Percentiles rank a stretch among this genome's conserved stretches.
These are phyloP conservation scores for Polydrusus tereticollis DNA, from an alignment of 2,888 invertebrate genomes.

Conservation along the genomic window DNA sequence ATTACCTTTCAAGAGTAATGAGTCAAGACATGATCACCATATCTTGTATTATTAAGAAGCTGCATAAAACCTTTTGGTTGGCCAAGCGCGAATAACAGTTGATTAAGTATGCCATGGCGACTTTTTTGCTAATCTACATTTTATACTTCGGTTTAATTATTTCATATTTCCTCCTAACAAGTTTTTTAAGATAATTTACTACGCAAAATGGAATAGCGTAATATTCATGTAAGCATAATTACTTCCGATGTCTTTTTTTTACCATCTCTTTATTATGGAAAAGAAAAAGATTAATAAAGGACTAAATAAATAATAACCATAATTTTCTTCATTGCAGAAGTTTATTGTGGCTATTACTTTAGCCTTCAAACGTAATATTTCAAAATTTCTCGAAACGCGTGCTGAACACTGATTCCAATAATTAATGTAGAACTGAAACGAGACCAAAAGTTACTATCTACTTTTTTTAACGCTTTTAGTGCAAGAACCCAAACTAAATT, in stretches of 20 bases:
- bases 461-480: too few species aligned
- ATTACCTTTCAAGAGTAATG: too few species aligned
- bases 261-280: neutral
- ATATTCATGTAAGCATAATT: neutral
- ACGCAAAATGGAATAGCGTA: neutral
- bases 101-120: neutral
- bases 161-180: neutral
- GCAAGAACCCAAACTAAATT: too few species aligned
- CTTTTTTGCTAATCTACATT: slow-evolving; percentile 6
- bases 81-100: too few species aligned
- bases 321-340: neutral
- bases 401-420: neutral
- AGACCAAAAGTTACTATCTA: too few species aligned
- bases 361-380: neutral
- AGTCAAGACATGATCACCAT: too few species aligned
- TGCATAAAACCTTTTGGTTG: too few species aligned
- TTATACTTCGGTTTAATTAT: slow-evolving; percentile 1
- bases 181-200: slow-evolving; percentile 1
- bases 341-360: neutral
- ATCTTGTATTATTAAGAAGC: too few species aligned
- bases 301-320: slow-evolving; percentile 1
- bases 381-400: neutral
- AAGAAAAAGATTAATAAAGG: slow-evolving; percentile 12
- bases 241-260: slow-evolving; percentile 11
- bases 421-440: too few species aligned